A percentile compares a stretch with the other conserved stretches of the same genome.
Evolutionary conservation across 2,113 vertebrate species (phyloP).

Genomic region (Zosterops pallidus): DNA sequence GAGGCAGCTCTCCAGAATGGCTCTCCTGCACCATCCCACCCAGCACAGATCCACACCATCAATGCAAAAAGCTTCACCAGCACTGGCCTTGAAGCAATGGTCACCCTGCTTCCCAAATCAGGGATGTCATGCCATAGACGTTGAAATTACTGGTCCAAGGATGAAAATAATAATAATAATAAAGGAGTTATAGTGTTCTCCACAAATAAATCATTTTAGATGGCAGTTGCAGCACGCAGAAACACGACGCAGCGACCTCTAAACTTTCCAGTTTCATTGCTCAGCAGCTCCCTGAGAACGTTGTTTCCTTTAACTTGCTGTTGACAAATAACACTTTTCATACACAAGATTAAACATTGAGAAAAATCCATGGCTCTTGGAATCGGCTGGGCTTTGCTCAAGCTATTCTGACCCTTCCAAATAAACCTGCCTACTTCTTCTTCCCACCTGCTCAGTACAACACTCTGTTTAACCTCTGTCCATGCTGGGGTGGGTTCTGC

Average conservation of each 20-base stretch:
- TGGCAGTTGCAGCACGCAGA: not conserved
- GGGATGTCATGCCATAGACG: not conserved
- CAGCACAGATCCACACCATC: not conserved
- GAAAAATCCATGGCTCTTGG: not conserved
- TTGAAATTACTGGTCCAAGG: not conserved
- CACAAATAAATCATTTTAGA: not conserved
- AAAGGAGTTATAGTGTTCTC: not conserved
- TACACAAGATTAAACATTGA: not conserved
- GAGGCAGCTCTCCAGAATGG: not conserved
- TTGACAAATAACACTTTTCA: not conserved
- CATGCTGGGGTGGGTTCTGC: rapidly evolving
- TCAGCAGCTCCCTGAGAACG: not conserved
- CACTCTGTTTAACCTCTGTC: not conserved
- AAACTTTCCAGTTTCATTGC: not conserved
- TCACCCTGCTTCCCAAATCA: not conserved
- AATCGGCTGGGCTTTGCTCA: not conserved
- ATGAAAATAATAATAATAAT: not conserved
- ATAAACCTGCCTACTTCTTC: not conserved
- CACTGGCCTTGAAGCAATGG: not conserved
- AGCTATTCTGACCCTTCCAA: not conserved
- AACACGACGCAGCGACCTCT: not conserved
- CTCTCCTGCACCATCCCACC: not conserved
- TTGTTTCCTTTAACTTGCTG: not conserved
- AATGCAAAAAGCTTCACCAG: not conserved
- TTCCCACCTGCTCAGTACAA: not conserved